Conservation (phyloP, 2,888 invertebrate genomes). For the Coenonympha arcania region DNA sequence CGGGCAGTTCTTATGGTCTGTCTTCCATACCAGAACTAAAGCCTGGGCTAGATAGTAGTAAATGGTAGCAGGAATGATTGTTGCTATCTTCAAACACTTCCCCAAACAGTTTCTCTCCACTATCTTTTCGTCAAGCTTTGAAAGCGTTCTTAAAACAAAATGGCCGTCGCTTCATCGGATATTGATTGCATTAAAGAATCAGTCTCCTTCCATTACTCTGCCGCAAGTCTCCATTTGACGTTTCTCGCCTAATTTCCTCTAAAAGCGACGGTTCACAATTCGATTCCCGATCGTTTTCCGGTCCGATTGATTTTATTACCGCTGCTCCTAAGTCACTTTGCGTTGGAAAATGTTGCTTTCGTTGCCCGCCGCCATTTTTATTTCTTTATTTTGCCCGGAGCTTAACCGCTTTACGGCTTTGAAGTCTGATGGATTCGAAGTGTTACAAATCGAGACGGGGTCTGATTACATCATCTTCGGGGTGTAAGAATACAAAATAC, state of each 20-base stretch:
- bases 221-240: slow-evolving; percentile 22
- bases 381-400: slow-evolving; percentile 3
- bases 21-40: too few species aligned
- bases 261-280: slow-evolving; percentile 26
- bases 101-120: not conserved
- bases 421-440: slow-evolving; percentile 3
- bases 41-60: too few species aligned
- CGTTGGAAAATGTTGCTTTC: slow-evolving; percentile 12
- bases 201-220: slow-evolving; percentile 17
- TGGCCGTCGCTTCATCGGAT: slow-evolving; percentile 12
- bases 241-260: slow-evolving; percentile 27
- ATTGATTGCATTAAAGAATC: slow-evolving; percentile 20
- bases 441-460: not conserved
- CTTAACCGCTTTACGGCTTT: slow-evolving; percentile 5
- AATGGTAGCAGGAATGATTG: too few species aligned
- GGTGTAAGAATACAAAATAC: not conserved
- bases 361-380: slow-evolving; percentile 4
- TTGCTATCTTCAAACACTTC: not conserved
- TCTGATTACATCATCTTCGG: not conserved
- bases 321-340: slow-evolving; percentile 21
- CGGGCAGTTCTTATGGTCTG: too few species aligned
- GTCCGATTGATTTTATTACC: slow-evolving; percentile 30
- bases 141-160: slow-evolving; percentile 12
- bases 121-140: not conserved
- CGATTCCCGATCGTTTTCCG: slow-evolving; percentile 31